Conservation (phyloP, 2,113 vertebrate species). For the Oryzias curvinotus region DNA sequence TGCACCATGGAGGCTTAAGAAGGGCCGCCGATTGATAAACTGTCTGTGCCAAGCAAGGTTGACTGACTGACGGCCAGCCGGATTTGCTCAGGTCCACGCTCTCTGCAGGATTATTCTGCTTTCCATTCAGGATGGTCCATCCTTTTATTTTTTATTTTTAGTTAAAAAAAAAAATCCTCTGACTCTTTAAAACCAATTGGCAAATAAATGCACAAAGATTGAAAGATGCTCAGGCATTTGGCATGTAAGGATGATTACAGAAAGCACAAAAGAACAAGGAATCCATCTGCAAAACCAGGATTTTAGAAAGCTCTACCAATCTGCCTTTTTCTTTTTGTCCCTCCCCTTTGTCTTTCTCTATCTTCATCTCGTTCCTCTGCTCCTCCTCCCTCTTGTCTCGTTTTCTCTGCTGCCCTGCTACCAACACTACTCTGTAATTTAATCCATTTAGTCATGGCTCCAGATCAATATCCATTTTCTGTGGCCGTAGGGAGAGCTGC, state of each 20-base stretch:
- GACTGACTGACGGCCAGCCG: slow-evolving; percentile 10
- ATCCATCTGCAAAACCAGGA: slow-evolving; percentile 27
- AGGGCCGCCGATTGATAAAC: slow-evolving; percentile 38
- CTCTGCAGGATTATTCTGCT: slow-evolving; percentile 33
- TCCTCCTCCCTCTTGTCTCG: slow-evolving; percentile 12
- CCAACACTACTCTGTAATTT: slow-evolving; percentile 64
- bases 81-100: slow-evolving; percentile 15
- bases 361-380: slow-evolving; percentile 23
- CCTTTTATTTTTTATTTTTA: slow-evolving; percentile 15
- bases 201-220: slow-evolving; percentile 36
- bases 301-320: slow-evolving; percentile 32
- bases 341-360: slow-evolving; percentile 30
- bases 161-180: slow-evolving; percentile 40
- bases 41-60: slow-evolving; percentile 25
- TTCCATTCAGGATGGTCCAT: slow-evolving; percentile 42
- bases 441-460: slow-evolving; percentile 75
- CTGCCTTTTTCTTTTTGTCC: slow-evolving; percentile 12
- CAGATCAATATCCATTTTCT: slow-evolving; percentile 75
- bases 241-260: slow-evolving; percentile 30
- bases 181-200: slow-evolving; percentile 55
- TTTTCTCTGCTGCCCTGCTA: slow-evolving; percentile 49
- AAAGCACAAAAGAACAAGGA: slow-evolving; percentile 22
- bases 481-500: slow-evolving; percentile 53
- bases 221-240: slow-evolving; percentile 23
- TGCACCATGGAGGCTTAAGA: slow-evolving; percentile 2